Conservation (phyloP, 2,888 invertebrate species). For the Temnothorax unifasciatus region DNA sequence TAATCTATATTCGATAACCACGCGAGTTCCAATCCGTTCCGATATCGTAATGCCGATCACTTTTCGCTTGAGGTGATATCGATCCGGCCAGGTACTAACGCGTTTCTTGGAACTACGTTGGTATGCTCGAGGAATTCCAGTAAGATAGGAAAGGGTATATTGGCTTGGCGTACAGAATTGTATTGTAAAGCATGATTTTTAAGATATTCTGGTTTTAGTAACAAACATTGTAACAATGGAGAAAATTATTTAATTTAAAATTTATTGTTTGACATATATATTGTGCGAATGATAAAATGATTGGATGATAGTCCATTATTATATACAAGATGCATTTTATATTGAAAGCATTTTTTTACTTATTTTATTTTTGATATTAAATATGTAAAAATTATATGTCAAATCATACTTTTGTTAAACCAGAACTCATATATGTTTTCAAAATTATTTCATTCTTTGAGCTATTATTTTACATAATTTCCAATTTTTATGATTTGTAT, state of each 20-base stretch:
- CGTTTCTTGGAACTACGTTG: slow-evolving; percentile 61
- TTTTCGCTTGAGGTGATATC: slow-evolving; percentile 62
- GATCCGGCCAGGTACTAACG: slow-evolving; percentile 55
- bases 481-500: background rate
- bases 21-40: slow-evolving; percentile 52
- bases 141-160: slow-evolving; percentile 22
- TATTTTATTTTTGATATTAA: background rate
- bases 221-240: background rate
- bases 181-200: background rate
- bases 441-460: background rate
- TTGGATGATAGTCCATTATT: background rate
- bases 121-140: slow-evolving; percentile 47
- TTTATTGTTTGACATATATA: background rate
- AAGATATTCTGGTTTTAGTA: background rate
- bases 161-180: background rate
- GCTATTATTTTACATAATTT: background rate
- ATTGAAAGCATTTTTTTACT: background rate
- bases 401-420: background rate
- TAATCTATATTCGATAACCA: slow-evolving; percentile 55
- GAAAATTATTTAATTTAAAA: background rate
- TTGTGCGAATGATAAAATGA: background rate
- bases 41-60: slow-evolving; percentile 67
- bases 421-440: background rate
- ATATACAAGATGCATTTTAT: background rate
- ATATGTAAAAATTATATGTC: background rate